Evolutionary conservation across 2,113 vertebrate genomes (phyloP).

Genomic region (Clarias magur): DNA sequence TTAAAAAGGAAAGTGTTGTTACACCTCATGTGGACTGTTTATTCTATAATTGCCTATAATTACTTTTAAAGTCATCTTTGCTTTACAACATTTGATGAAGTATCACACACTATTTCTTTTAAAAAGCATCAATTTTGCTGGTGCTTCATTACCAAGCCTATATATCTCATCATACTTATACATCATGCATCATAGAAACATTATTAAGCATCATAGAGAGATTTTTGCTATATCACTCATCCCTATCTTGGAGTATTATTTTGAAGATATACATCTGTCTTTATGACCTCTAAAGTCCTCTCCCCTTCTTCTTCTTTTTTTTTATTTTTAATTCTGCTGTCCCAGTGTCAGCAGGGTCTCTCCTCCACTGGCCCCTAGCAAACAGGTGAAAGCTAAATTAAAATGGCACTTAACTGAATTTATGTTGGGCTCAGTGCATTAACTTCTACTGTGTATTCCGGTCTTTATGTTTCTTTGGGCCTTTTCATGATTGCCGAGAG

Average conservation of each 20-base stretch:
- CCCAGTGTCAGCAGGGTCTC: neutral
- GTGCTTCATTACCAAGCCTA: neutral
- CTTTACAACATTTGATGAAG: neutral
- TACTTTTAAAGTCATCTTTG: neutral
- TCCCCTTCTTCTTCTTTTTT: neutral
- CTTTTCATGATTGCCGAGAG: slow-evolving; percentile 40
- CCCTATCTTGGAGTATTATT: neutral
- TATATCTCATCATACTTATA: neutral
- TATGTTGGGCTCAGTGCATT: slow-evolving; percentile 77
- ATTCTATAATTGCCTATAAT: neutral
- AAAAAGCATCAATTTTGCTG: neutral
- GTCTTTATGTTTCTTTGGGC: slow-evolving; percentile 51
- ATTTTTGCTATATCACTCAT: neutral
- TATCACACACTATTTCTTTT: neutral
- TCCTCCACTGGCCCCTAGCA: slow-evolving; percentile 43
- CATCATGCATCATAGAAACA: neutral
- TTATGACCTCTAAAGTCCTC: slow-evolving; percentile 34
- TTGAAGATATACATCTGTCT: slow-evolving; percentile 16
- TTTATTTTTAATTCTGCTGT: neutral
- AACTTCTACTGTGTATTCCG: slow-evolving; percentile 74
- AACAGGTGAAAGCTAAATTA: slow-evolving; percentile 73
- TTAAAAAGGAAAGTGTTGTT: neutral
- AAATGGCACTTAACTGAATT: slow-evolving; percentile 79
- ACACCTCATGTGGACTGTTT: neutral
- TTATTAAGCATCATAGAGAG: neutral